Conservation (phyloP, 2,888 invertebrate species). For the Melanargia galathea region DNA sequence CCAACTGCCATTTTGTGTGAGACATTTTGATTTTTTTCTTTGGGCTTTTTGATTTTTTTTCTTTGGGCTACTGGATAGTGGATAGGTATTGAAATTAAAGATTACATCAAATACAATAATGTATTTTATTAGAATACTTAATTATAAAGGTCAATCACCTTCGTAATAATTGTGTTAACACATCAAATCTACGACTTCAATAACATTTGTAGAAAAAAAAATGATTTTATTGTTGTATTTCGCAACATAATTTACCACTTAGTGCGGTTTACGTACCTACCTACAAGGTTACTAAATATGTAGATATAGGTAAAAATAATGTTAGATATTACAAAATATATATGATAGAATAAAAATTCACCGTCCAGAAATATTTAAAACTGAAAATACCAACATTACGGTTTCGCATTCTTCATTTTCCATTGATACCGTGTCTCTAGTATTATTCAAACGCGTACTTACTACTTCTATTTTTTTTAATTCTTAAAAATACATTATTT, state of each 20-base stretch:
- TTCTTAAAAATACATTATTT: conserved; percentile 31
- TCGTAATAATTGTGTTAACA: conserved; percentile 63
- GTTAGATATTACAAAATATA: background rate
- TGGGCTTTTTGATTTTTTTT: background rate
- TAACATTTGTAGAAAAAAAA: conserved; percentile 64
- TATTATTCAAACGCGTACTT: conserved; percentile 28
- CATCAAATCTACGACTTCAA: conserved; percentile 63
- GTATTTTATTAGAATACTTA: conserved; percentile 80
- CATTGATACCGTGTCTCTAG: conserved; percentile 2
- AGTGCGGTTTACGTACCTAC: conserved; percentile 14
- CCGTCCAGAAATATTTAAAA: background rate
- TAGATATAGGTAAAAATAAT: background rate
- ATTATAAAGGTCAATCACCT: conserved; percentile 65
- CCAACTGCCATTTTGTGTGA: no score
- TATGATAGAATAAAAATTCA: conserved; percentile 9
- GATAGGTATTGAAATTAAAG: conserved; percentile 47
- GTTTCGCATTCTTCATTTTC: conserved; percentile 6
- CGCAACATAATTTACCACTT: conserved; percentile 34
- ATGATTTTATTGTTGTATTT: conserved; percentile 33
- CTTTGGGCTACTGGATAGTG: background rate
- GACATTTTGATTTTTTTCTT: no score
- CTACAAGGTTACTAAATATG: background rate
- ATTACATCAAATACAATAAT: conserved; percentile 63
- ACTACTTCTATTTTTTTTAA: conserved; percentile 27
- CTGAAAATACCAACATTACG: background rate